Evolutionary conservation across 2,797 vertebrate species (phyloP).

Genomic region (Poeciliopsis paucimaculata): DNA sequence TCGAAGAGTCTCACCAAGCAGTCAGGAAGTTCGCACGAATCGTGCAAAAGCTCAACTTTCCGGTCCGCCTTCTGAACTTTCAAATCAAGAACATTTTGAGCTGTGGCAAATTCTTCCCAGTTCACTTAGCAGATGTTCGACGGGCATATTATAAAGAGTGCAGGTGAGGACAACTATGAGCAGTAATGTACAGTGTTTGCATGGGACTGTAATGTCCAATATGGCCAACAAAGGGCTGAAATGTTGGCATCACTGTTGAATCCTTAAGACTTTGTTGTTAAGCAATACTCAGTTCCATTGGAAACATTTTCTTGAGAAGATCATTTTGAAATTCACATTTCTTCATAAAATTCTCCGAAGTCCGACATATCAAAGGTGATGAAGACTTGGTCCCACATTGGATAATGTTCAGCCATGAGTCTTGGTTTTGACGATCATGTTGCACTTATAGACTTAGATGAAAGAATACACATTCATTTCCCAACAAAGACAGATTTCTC

Average conservation of each 20-base stretch:
- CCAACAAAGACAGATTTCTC: not conserved
- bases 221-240: not conserved
- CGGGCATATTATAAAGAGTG: conserved; percentile 86
- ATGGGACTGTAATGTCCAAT: not conserved
- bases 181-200: not conserved
- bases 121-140: conserved; percentile 85
- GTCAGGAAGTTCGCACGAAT: conserved; percentile 89
- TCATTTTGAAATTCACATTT: not conserved
- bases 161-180: conserved; percentile 78
- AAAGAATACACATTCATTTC: not conserved
- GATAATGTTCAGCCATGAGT: not conserved
- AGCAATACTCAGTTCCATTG: not conserved
- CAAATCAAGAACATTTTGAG: conserved; percentile 91
- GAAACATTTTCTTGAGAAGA: not conserved
- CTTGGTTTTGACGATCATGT: no score
- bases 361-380: not conserved
- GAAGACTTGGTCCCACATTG: not conserved
- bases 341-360: not conserved
- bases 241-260: not conserved
- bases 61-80: conserved; percentile 91
- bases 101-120: conserved; percentile 87
- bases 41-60: conserved; percentile 92
- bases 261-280: not conserved
- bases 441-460: not conserved
- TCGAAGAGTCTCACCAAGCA: conserved; percentile 87